Evolutionary conservation across 1,140 invertebrate species (phyloP).

Genomic region (Neotoxoptera formosana): DNA sequence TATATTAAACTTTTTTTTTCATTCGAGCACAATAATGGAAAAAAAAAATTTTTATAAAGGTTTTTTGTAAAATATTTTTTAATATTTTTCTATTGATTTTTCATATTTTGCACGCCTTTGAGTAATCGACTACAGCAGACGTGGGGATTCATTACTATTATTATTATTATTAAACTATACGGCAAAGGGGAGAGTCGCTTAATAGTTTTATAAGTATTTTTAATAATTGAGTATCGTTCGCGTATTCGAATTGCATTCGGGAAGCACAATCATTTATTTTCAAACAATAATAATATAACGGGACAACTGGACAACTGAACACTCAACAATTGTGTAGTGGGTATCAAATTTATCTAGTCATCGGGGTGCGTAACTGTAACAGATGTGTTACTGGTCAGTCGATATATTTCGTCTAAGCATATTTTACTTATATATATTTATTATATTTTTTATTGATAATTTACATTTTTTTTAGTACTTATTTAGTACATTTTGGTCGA

Average conservation of each 20-base stretch:
- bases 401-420: background rate
- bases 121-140: background rate
- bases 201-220: slow-evolving; percentile 5
- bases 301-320: no score
- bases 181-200: background rate
- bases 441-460: background rate
- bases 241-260: background rate
- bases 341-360: no score
- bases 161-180: background rate
- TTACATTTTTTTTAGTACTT: no score
- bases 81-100: background rate
- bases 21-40: background rate
- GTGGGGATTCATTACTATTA: slow-evolving; percentile 9
- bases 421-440: background rate
- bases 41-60: background rate
- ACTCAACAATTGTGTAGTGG: rapidly evolving
- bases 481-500: no score
- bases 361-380: no score
- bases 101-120: background rate
- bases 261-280: no score
- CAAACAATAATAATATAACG: background rate
- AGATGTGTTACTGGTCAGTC: no score
- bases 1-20: background rate
- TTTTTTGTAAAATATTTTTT: background rate
- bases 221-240: background rate